Base-by-base conservation (phyloP, 2,113 vertebrate species). In the Chinchilla lanigera region DNA sequence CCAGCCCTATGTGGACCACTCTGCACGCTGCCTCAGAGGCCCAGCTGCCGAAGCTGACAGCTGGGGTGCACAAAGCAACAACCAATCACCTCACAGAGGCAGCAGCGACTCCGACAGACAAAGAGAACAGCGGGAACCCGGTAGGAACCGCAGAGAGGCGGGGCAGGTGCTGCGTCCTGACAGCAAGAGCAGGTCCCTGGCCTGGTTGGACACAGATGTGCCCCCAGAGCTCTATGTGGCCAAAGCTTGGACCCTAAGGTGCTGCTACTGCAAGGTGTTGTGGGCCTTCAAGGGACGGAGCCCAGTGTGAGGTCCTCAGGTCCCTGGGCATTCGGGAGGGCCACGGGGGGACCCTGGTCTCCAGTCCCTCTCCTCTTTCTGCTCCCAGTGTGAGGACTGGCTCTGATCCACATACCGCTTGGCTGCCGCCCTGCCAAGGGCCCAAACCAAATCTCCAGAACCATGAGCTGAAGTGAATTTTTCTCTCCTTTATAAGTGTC, bases 21-120 rank as follows among this genome's bases (percentile, higher is more conserved):
- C 63, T 56, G 17, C 0, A 4, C 0, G 1, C 7, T 24, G 47
- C 52, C 44, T 44, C 19, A 7, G 12, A 67, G 11, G 30, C 47
- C 41, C 11, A 4, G 13, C 6, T 33, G 65, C 41, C 35, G 35
- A 5, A 35, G 20, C 58, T 38, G 26, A 26, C 8, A 38, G n/a
- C 26, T 19, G 82, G 1, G 10, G 12, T 24, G 3, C 33, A 19
- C 9, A 52, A 41, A 52, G 10, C 28, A 71, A 52, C 60, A 60
- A 20, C 4, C 75, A 60, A 38, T 38, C 69, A 38, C 67, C 17
- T 9, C 38, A 35, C 38, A 38, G 69, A 38, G 44, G 90, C 14
- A 77, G 50, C 12, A 8, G 3, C 30, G 38, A 4, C 41, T 13
- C 14, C 28, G 13, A 84, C 16, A 38, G n/a, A 41, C 67, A 35